phyloP scores from a whole-genome alignment of 2,888 invertebrate genomes.

The Silvanus unidentatus region DNA sequence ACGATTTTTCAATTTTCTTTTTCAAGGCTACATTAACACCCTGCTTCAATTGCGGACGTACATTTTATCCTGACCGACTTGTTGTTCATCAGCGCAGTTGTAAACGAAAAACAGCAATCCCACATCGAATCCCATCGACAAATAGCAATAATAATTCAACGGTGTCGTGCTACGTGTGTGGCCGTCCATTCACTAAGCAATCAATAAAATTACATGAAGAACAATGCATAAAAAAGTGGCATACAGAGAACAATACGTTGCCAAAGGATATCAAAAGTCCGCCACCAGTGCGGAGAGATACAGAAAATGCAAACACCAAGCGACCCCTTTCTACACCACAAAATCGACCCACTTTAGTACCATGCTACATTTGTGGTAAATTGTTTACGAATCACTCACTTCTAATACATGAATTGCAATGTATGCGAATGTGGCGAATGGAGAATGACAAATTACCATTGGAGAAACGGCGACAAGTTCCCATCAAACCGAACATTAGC shows the following conservation, averaged over 20 bases:
- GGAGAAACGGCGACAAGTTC: conserved; percentile 50
- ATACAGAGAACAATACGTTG: conserved; percentile 53
- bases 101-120: no score
- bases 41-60: conserved; percentile 61
- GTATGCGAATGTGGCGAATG: conserved; percentile 57
- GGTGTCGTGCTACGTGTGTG: conserved; percentile 59
- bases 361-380: conserved; percentile 61
- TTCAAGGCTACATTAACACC: conserved; percentile 51
- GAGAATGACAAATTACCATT: conserved; percentile 58
- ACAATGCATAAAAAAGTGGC: conserved; percentile 61
- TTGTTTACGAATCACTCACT: conserved; percentile 59
- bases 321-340: conserved; percentile 9
- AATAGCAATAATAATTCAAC: conserved; percentile 13
- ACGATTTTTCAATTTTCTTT: no score
- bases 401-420: conserved; percentile 61
- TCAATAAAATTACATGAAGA: conserved; percentile 63
- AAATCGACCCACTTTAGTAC: conserved; percentile 32
- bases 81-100: conserved; percentile 54
- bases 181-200: conserved; percentile 57
- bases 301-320: background rate
- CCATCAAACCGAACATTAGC: conserved; percentile 53
- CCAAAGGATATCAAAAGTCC: conserved; percentile 40
- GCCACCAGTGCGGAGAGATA: conserved; percentile 22
- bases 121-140: conserved; percentile 11
- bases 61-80: conserved; percentile 63